Evolutionary conservation across 1,140 invertebrate genomes (phyloP), one percentile per base, ranked within the genome.

Genomic region (Bombus balteatus): DNA sequence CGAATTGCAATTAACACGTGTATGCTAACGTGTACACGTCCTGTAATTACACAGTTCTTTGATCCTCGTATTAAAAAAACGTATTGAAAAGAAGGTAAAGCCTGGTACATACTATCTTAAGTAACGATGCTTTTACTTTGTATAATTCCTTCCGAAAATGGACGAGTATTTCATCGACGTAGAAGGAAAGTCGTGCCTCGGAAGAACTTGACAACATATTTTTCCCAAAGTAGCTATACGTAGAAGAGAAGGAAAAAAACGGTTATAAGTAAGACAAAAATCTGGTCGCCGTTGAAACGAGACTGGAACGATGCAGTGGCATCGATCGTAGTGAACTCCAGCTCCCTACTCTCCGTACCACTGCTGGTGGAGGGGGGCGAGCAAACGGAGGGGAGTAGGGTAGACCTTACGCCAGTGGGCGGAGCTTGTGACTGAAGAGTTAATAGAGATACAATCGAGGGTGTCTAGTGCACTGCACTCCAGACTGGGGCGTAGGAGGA

Each of bases 381-480:
- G 1, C 34, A 15, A 13, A 28, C 57, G 83, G 72, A 71, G 39
- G 77, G 72, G 34, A 74, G 68, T 78, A 73, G 73, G 87, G 86
- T 81, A 74, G 74, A 85, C 75, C 78, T 87, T 87, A 87, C 88
- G 81, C 80, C 75, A 81, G 86, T 92, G 87, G 94, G 94, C 93
- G 94, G 94, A 92, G 90, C 87, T 65, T 92, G 41, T 41, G 76
- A 87, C 89, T 84, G 83, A 87, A 92, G 89, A 91, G 93, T 95
- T 95, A 95, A 95, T 95, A 95, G 94, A 95, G 95, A 95, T 95
- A 95, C 94, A 95, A 95, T 95, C 95, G 93, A 94, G 93, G 92
- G 93, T 94, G 95, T 94, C 94, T 94, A 93, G 93, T 94, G 92
- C 92, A 93, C 88, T 93, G 93, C 90, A 93, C 92, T 94, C 92